These are phyloP conservation scores for Eurytoma adleriae DNA, from an alignment of 2,888 invertebrate species.

Conservation along the genomic window DNA sequence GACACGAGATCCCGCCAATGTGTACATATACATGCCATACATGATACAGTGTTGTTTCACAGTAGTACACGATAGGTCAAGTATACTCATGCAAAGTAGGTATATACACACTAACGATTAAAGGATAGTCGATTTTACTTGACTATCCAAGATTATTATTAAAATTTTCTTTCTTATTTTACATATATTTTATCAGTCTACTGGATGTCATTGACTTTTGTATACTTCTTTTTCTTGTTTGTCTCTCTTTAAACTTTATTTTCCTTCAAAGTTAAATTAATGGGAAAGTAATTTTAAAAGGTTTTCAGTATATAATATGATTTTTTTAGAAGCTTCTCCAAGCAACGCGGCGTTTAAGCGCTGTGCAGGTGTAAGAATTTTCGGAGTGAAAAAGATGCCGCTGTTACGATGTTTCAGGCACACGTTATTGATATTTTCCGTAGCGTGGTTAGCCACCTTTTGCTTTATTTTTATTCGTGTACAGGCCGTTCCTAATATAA, in stretches of 20 bases:
- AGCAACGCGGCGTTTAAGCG: neutral
- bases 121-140: conserved; percentile 32
- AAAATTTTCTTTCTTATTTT: conserved; percentile 29
- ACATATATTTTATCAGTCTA: neutral
- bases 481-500: neutral
- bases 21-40: conserved; percentile 41
- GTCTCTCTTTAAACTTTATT: too few relatives aligned
- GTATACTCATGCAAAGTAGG: conserved; percentile 54
- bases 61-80: conserved; percentile 49
- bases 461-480: neutral
- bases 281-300: neutral
- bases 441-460: neutral
- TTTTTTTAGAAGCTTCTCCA: neutral
- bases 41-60: conserved; percentile 47
- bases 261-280: neutral
- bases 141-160: conserved; percentile 30
- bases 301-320: conserved; percentile 6
- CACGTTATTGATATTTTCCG: neutral
- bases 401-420: neutral
- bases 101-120: conserved; percentile 46
- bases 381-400: conserved; percentile 27
- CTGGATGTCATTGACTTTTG: neutral
- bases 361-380: neutral
- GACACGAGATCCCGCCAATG: conserved; percentile 41
- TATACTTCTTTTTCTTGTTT: too few relatives aligned